Conservation (phyloP, 2,113 vertebrate genomes). For the Epinephelus moara region DNA sequence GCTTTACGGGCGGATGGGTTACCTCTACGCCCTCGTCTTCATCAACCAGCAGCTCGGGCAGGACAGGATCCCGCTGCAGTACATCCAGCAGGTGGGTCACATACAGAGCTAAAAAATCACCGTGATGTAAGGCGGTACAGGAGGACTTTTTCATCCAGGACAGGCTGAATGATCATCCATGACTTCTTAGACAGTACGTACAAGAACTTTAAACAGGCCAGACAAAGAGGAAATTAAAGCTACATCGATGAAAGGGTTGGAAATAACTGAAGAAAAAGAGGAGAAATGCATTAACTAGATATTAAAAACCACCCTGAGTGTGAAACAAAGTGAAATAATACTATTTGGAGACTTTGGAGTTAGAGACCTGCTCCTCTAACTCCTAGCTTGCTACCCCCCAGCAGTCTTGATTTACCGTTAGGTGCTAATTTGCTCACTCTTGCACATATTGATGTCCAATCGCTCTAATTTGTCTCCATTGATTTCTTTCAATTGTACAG, state of each 20-base stretch:
- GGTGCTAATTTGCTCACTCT: neutral
- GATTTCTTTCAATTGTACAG: neutral
- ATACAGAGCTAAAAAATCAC: neutral
- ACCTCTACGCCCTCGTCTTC: slow-evolving; percentile 91
- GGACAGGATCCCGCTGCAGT: slow-evolving; percentile 91
- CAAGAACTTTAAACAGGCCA: neutral
- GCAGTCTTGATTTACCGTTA: neutral
- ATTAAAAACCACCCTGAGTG: neutral
- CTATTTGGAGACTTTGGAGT: neutral
- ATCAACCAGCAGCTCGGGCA: slow-evolving; percentile 92
- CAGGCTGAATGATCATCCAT: neutral
- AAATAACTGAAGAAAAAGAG: no score
- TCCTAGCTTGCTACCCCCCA: neutral
- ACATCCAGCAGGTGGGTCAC: slow-evolving; percentile 91
- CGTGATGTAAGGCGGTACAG: neutral
- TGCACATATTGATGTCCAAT: neutral
- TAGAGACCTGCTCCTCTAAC: neutral
- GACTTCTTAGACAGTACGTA: neutral
- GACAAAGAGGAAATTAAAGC: neutral
- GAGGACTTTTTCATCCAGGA: neutral
- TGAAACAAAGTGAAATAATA: neutral
- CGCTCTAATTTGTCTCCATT: slow-evolving; percentile 3
- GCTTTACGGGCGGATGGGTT: slow-evolving; percentile 93
- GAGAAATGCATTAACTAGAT: neutral
- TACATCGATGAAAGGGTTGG: neutral